Conservation (phyloP, 2,888 invertebrate genomes). For the Andrena praecox region DNA sequence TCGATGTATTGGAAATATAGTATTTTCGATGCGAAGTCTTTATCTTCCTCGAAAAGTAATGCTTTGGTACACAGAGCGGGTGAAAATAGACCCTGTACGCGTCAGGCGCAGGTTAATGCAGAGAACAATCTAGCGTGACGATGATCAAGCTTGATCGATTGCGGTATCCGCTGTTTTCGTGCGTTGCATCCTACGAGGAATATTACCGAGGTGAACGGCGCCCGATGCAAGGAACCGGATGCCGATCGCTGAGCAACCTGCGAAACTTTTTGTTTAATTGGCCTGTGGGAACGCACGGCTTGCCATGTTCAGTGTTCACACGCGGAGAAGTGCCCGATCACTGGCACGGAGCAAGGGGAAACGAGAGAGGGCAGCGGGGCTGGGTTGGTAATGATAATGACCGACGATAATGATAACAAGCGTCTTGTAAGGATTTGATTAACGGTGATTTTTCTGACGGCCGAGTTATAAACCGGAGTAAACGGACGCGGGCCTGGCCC, state of each 20-base stretch:
- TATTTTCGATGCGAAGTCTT: no score
- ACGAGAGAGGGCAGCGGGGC: slow-evolving; percentile 15
- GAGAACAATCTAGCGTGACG: no score
- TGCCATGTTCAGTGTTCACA: slow-evolving; percentile 24
- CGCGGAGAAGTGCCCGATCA: slow-evolving; percentile 15
- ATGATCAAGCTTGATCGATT: no score
- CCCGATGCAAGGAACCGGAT: slow-evolving; percentile 29
- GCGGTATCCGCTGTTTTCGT: not conserved
- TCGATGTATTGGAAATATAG: no score
- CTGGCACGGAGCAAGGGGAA: slow-evolving; percentile 1
- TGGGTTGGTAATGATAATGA: slow-evolving; percentile 43
- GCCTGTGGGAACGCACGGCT: slow-evolving; percentile 35
- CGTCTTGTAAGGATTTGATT: slow-evolving; percentile 35
- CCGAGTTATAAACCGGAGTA: slow-evolving; percentile 17
- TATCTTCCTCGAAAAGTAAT: no score
- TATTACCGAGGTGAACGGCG: not conserved
- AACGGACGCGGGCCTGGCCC: not conserved
- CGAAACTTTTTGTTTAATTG: slow-evolving; percentile 44
- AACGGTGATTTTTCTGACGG: slow-evolving; percentile 38
- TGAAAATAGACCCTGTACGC: no score
- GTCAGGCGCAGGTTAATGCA: no score
- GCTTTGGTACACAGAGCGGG: no score
- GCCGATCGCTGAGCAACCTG: slow-evolving; percentile 34
- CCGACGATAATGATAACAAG: slow-evolving; percentile 44
- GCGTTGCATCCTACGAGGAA: not conserved